Evolutionary conservation across 2,888 invertebrate genomes (phyloP).

Genomic region (Diogma glabrata): DNA sequence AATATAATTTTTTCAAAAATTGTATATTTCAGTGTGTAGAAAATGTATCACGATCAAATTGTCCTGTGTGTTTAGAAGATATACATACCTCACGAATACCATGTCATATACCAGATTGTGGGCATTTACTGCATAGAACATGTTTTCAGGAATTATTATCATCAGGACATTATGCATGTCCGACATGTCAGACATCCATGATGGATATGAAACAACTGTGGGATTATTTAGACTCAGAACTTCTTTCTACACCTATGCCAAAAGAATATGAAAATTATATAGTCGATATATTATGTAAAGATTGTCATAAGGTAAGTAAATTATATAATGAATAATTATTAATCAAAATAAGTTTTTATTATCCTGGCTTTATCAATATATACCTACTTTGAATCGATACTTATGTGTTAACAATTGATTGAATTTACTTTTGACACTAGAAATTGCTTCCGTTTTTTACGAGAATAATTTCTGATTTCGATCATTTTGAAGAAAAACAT

Average conservation of each 20-base stretch:
- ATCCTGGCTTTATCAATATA: background rate
- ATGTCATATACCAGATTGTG: conserved; percentile 82
- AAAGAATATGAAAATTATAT: conserved; percentile 67
- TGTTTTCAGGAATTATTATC: conserved; percentile 63
- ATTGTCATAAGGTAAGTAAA: conserved; percentile 69
- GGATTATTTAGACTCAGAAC: conserved; percentile 72
- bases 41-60: conserved; percentile 77
- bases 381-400: background rate
- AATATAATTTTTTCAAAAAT: background rate
- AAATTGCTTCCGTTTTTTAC: no score
- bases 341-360: background rate
- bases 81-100: conserved; percentile 84
- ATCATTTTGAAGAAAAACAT: no score
- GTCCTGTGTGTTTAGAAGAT: conserved; percentile 81
- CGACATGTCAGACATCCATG: conserved; percentile 78
- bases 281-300: conserved; percentile 77
- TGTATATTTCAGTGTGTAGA: conserved; percentile 64
- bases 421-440: no score
- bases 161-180: conserved; percentile 78
- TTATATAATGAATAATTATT: background rate
- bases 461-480: no score
- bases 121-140: conserved; percentile 74
- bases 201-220: conserved; percentile 77
- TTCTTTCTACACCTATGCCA: conserved; percentile 73
- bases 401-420: no score